Base-by-base conservation (phyloP, 2,113 vertebrate genomes). In the Xenopus borealis region DNA sequence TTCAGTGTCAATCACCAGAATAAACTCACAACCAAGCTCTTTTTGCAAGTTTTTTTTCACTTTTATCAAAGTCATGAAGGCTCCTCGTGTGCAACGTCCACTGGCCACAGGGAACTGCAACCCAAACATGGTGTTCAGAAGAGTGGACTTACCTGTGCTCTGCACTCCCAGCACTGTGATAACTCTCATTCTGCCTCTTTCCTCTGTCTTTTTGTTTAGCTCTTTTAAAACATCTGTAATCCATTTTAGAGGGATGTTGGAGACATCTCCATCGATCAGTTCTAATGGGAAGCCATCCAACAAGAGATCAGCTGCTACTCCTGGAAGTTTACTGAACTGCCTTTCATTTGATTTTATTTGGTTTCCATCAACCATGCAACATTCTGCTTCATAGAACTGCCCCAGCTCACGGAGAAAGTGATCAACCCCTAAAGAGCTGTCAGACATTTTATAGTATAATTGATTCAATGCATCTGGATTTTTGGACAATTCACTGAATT, bases 381-480 rank as follows among this genome's bases (percentile, higher is more conserved):
- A 79, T 45, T 86, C 88, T 0, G 91, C 88, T 81, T 93, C 92
- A 3, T 91, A 94, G 17, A 91, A 82, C 72, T 93, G 93, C 4
- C 89, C 91, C 85, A 94, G 87, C 81, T 94, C 92, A 55, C 90
- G 83, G 45, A 94, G 80, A 62, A 92, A 93, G 80, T 93, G 90
- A 71, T 93, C 90, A 40, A 79, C 83, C 2, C 92, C 90, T 62
- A 94, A 79, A 61, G 89, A 88, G 76, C 85, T 85, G 10, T 79
- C 83, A 59, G 87, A 83, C 12, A 88, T 79, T 0, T 78, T 52
- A 12, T 81, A 73, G 0, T 78, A 50, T 12, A 50, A 10, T 16
- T 50, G 6, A 12, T 50, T 50, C 47, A 50, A 16, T 12, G 7
- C 11, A 12, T 50, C 10, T 16, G 11, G 11, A 50, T 79, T 19